Evolutionary conservation across 35 echinoderm and acorn worm species (phyloP), one percentile per base, ranked within the genome.

Genomic region (Anneissia japonica): DNA sequence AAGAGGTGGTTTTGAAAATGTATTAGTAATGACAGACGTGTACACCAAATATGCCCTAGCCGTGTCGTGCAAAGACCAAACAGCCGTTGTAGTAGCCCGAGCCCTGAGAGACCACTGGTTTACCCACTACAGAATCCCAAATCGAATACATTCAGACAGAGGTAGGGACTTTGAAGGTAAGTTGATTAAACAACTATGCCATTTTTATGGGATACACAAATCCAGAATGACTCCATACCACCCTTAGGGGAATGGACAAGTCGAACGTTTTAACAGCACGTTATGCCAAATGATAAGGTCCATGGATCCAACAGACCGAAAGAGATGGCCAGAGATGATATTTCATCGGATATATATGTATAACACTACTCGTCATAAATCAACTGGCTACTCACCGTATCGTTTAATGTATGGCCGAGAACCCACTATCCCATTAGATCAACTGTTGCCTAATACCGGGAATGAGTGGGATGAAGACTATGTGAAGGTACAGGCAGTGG

Each of bases 181-280:
- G 4, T 4, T 43, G 4, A 43, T 43, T 14, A 4, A 14, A 43
- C 4, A 43, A 43, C 4, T n/a, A 4, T 32, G 31, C 26, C 30
- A 75, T 32, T 13, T 84, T 32, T 55, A 84, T 84, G 37, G 36
- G 32, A 21, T 72, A 77, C 28, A 74, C 36, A 36, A 82, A 82
- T 35, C 77, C 16, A 34, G 35, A 5, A 88, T 77, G 10, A 81
- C 86, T 35, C 39, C 86, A 1, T 88, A 88, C 33, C 86, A 88
- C 79, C 85, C 86, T 38, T 29, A 80, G 46, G 86, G 86, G 1
- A 88, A 88, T 37, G 86, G 36, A 21, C 86, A 88, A 43, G 28
- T 33, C 0, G 86, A 88, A 41, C 19, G 88, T 12, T 76, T 83
- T 12, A 89, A 84, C 36, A 64, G 39, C 19, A 83, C 81, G 0